Evolutionary conservation across 2,797 vertebrate genomes (phyloP).

Genomic region (Yasuhikotakia modesta): DNA sequence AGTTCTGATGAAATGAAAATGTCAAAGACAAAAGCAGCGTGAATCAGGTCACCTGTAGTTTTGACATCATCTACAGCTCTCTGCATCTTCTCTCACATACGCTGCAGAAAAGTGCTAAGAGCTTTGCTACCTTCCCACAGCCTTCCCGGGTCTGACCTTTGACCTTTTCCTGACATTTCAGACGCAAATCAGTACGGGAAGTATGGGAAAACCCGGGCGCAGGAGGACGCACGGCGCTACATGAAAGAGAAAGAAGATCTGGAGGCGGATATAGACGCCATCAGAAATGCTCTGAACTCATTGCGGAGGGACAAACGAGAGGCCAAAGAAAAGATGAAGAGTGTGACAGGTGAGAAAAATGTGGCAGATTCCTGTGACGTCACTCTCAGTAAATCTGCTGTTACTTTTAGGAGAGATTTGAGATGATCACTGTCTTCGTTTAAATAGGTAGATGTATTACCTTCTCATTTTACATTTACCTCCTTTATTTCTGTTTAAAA

Average conservation of each 20-base stretch:
- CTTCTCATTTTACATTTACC: background rate
- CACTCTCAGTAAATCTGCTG: background rate
- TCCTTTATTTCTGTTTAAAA: background rate
- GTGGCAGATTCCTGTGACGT: background rate
- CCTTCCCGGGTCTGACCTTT: constrained; percentile 41
- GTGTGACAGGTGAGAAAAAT: constrained; percentile 75
- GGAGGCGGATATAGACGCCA: constrained; percentile 87
- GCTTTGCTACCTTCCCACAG: constrained; percentile 47
- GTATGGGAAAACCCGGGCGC: constrained; percentile 94
- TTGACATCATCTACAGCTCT: constrained; percentile 36
- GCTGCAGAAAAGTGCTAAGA: constrained; percentile 36
- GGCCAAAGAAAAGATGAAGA: constrained; percentile 84
- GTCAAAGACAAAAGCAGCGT: constrained; percentile 24
- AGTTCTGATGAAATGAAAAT: no score
- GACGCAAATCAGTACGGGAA: constrained; percentile 89
- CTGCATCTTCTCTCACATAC: constrained; percentile 16
- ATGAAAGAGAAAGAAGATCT: constrained; percentile 90
- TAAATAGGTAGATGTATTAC: no score
- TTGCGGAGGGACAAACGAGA: constrained; percentile 87
- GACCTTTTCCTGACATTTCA: constrained; percentile 62
- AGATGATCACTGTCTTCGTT: background rate
- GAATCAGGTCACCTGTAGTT: constrained; percentile 41
- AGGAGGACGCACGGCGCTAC: constrained; percentile 91
- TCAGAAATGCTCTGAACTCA: constrained; percentile 79
- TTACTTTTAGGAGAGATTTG: background rate